Base-by-base conservation (phyloP, 2,113 vertebrate genomes). In the Ciconia boyciana region DNA sequence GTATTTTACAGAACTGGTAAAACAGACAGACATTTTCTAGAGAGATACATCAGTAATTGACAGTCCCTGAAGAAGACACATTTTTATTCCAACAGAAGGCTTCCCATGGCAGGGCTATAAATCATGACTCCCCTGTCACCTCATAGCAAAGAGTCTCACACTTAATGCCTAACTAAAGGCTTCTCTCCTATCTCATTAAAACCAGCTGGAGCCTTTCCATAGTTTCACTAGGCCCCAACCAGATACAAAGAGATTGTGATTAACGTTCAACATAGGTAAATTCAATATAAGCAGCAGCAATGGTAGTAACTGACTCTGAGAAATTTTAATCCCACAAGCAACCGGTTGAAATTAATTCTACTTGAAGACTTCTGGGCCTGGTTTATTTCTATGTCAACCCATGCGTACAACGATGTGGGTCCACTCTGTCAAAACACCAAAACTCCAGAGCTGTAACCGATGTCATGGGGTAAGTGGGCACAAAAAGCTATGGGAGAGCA, bases 331-430 rank as follows among this genome's bases (percentile, higher is more conserved):
- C 29, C 15, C 19, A 54, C 46, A 77, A 80, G 19, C 14, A 94
- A 85, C 2, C 2, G 5, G 21, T 26, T 77, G n/a, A 93, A 84
- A 82, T 78, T 32, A 79, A 70, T 79, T 68, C 25, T 41, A 9
- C 26, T 58, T 65, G n/a, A 69, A 83, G 41, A 83, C 11, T 57
- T 91, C 29, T 48, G 11, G 20, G 31, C 2, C 25, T 81, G 15
- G 11, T 48, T 87, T 68, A 39, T 75, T 79, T 71, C 29, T 52
- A 0, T 29, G 22, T 79, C 64, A 74, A 3, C 8, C 32, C 28
- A 28, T 31, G 28, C 0, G 0, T 49, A 36, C 1, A 2, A 36
- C 9, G 17, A 48, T 62, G 25, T 7, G 66, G 19, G 6, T 54
- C 39, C 49, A 36, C 19, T 39, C 14, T 46, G 36, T 32, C 52